A percentile compares a stretch with the other conserved stretches of the same genome.
These are phyloP conservation scores for Apoderus coryli DNA, from an alignment of 2,888 invertebrate genomes.

Conservation along the genomic window DNA sequence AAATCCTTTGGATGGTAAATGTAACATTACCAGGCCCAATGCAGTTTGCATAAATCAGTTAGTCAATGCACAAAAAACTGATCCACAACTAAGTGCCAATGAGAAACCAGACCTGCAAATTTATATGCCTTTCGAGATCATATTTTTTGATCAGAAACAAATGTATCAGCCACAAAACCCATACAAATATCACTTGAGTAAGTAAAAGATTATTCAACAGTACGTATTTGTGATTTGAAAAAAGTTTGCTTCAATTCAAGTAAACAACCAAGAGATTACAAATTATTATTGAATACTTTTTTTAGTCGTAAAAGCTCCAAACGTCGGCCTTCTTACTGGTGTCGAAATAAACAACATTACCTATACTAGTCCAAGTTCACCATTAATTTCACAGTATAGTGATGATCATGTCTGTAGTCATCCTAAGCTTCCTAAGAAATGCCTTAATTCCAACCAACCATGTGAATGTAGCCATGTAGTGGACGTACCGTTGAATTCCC, in stretches of 20 bases:
- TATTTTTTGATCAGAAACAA: constrained; percentile 72
- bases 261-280: too few species aligned
- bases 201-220: too few species aligned
- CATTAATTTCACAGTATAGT: constrained; percentile 71
- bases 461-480: constrained; percentile 87
- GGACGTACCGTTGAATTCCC: constrained; percentile 73
- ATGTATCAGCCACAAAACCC: constrained; percentile 76
- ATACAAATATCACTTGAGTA: constrained; percentile 76
- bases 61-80: constrained; percentile 64
- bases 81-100: constrained; percentile 63
- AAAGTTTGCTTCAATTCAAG: too few species aligned
- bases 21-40: constrained; percentile 50
- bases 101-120: constrained; percentile 76
- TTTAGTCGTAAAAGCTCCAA: constrained; percentile 56
- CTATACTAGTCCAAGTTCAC: constrained; percentile 70
- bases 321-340: constrained; percentile 76
- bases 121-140: constrained; percentile 81
- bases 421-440: constrained; percentile 80
- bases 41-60: constrained; percentile 76
- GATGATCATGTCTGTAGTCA: constrained; percentile 77
- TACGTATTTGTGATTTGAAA: too few species aligned
- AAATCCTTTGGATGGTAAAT: constrained; percentile 78
- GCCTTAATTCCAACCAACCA: constrained; percentile 70
- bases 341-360: constrained; percentile 84
- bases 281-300: constrained; percentile 9